phyloP scores from a whole-genome alignment of 2,113 vertebrate genomes.

The Lycaon pictus region DNA sequence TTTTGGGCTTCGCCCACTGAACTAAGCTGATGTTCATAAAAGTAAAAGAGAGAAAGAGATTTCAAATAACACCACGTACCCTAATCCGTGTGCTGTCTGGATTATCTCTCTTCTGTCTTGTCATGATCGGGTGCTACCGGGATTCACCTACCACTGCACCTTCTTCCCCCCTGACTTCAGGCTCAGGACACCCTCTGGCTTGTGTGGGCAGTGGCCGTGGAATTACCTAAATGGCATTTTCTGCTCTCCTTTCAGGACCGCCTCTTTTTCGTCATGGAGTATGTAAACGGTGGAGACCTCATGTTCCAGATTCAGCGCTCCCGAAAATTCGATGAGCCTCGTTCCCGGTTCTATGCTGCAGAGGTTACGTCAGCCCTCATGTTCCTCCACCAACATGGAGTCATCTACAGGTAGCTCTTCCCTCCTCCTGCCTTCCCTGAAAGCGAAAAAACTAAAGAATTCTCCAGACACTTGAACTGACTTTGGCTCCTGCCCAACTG shows the following conservation, averaged over 20 bases:
- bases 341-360: slow-evolving; percentile 98
- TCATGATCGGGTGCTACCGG: neutral
- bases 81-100: neutral
- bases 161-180: neutral
- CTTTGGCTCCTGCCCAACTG: slow-evolving; percentile 78
- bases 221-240: slow-evolving; percentile 73
- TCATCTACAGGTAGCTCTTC: slow-evolving; percentile 96
- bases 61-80: neutral
- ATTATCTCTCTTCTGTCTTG: neutral
- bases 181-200: neutral
- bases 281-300: slow-evolving; percentile 98
- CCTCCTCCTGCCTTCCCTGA: neutral
- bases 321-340: slow-evolving; percentile 97
- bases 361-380: slow-evolving; percentile 99
- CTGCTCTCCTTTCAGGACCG: slow-evolving; percentile 93
- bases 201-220: neutral
- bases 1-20: neutral
- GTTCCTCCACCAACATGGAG: slow-evolving; percentile 98
- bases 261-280: slow-evolving; percentile 99
- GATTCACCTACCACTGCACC: neutral
- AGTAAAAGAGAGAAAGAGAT: neutral
- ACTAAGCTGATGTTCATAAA: neutral
- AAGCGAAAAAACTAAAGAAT: slow-evolving; percentile 48
- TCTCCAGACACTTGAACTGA: slow-evolving; percentile 64
- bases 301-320: slow-evolving; percentile 99